Evolutionary conservation across 1,140 invertebrate species (phyloP), one percentile per base, ranked within the genome.

Genomic region (Drosophila ananassae): DNA sequence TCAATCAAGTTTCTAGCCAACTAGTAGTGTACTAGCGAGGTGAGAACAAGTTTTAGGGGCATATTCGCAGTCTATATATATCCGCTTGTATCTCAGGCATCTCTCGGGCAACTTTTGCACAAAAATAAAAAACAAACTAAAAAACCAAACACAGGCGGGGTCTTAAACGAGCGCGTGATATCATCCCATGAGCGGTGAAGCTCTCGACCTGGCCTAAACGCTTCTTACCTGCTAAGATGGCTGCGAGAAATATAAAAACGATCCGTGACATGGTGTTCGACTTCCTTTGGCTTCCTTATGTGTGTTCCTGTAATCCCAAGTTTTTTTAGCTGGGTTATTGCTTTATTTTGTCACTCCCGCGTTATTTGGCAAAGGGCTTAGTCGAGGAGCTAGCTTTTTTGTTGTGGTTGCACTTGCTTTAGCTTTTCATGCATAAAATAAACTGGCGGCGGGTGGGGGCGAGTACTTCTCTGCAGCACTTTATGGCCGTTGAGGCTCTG

Each of bases 191-290:
- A 69, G 66, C 63, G 50, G 24, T 56, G 62, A 67, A 41, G 66
- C 62, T 52, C 22, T 13, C 9, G 13, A 21, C n/a, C 2, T 41
- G 34, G 34, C 34, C 34, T n/a, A 21, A 53, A 48, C 37, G 60
- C 82, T 89, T 83, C 82, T 89, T 83, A 87, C 83, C 83, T 87
- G 83, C 62, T 87, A 87, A 89, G 57, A 87, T 87, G 83, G 83
- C 84, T 73, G 83, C 83, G 72, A 89, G 55, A 71, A 89, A 71
- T 68, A 89, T 74, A 79, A 87, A 79, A 87, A 89, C 76, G 83
- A 87, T 87, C 84, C 72, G 84, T 73, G 84, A 89, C 83, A 87
- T 87, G 64, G 34, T 71, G 8, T 25, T 71, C 41, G 56, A 34
- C 55, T 74, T 77, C 57, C 54, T 71, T 77, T 60, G 62, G 53